Conservation (phyloP, 2,888 invertebrate genomes). For the Eucera pruinosa region DNA sequence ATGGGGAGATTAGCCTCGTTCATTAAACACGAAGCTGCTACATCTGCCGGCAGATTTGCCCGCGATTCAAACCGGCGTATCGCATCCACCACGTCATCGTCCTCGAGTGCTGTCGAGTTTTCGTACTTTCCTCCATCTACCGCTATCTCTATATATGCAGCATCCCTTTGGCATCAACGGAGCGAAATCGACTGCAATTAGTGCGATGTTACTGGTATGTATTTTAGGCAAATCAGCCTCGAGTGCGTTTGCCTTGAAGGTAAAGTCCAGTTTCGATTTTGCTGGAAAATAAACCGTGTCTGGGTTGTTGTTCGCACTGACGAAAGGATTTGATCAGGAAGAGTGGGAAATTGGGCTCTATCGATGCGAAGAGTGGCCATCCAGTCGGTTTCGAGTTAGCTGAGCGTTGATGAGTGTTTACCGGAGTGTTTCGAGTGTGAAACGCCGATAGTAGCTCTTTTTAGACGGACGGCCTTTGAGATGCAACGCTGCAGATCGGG, state of each 20-base stretch:
- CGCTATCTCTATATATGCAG: background rate
- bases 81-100: slow-evolving; percentile 63
- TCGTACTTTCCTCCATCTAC: slow-evolving; percentile 61
- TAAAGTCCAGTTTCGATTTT: background rate
- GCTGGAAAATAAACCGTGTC: slow-evolving; percentile 6
- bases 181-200: slow-evolving; percentile 19
- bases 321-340: slow-evolving; percentile 13
- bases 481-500: background rate
- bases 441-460: slow-evolving; percentile 17
- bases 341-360: slow-evolving; percentile 9
- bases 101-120: slow-evolving; percentile 66
- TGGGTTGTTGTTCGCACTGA: slow-evolving; percentile 3
- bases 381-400: slow-evolving; percentile 18
- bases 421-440: slow-evolving; percentile 27
- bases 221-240: slow-evolving; percentile 31
- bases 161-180: slow-evolving; percentile 52
- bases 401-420: slow-evolving; percentile 1
- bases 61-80: slow-evolving; percentile 30
- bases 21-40: slow-evolving; percentile 75
- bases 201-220: background rate
- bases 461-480: background rate
- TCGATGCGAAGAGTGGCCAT: slow-evolving; percentile 12
- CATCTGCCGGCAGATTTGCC: slow-evolving; percentile 58
- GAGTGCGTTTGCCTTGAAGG: slow-evolving; percentile 15
- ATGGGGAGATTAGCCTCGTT: slow-evolving; percentile 80